Evolutionary conservation across 2,113 vertebrate species (phyloP).

Genomic region (Columba livia): DNA sequence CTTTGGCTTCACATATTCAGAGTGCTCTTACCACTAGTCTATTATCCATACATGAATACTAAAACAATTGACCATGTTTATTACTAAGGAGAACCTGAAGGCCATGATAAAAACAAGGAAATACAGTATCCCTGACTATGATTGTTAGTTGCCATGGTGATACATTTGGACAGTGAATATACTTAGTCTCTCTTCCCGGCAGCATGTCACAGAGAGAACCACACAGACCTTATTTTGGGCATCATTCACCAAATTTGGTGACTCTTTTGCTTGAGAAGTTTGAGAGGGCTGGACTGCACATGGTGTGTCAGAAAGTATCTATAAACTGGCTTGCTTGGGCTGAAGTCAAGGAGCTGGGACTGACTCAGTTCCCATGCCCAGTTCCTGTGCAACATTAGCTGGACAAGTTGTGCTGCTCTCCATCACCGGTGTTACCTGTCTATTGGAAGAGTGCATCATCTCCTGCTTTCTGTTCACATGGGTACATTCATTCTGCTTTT

Average conservation of each 20-base stretch:
- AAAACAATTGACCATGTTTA: background rate
- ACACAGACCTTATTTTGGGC: fast-evolving
- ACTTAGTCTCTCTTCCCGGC: background rate
- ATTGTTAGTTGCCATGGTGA: conserved; percentile 35
- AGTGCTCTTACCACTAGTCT: background rate
- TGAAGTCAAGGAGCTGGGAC: background rate
- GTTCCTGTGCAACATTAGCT: background rate
- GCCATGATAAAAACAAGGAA: background rate
- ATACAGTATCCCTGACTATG: background rate
- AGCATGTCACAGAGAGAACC: background rate
- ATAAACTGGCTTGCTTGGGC: background rate
- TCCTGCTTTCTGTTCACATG: background rate
- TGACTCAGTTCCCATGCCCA: background rate
- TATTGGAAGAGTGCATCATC: background rate
- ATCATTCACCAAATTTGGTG: background rate
- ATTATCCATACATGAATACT: background rate
- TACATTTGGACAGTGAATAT: background rate
- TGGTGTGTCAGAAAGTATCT: background rate
- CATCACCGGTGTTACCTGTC: background rate
- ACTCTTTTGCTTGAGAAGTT: background rate
- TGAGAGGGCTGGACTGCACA: background rate
- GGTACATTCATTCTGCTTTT: background rate
- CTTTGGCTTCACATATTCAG: background rate
- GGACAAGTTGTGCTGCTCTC: background rate
- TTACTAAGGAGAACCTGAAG: background rate